Evolutionary conservation across 2,888 invertebrate genomes (phyloP), one percentile per base, ranked within the genome.

Genomic region (Volucella zonaria): DNA sequence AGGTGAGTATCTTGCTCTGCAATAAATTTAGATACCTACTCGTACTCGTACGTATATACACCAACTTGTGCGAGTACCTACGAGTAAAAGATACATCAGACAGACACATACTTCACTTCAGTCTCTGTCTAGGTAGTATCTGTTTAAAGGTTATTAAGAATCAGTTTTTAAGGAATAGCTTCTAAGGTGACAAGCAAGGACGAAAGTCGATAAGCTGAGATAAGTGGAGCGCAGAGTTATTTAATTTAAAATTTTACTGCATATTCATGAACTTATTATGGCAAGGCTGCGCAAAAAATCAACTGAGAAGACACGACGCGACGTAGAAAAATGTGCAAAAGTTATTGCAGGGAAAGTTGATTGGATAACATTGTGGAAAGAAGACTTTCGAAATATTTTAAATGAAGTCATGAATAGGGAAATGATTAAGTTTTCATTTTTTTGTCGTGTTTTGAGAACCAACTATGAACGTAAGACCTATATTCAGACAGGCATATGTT

Each of bases 1-100:
- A 91, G 97, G 97, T 97, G 92, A 95, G 96, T 94, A 40, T 38
- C n/a, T 40, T 14, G 49, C n/a, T 10, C 38, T 73, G 43, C 47
- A 43, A 45, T 42, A 23, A 49, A 49, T 3, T 11, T 52, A 12
- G 31, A 31, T 6, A 31, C 31, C 0, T n/a, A n/a, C n/a, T n/a
- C n/a, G n/a, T n/a, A n/a, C 18, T 18, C 31, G 31, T 31, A 31
- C 6, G 31, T 31, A n/a, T n/a, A n/a, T n/a, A 31, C 31, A 31
- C 31, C 6, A 0, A 31, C 31, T 31, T 31, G 6, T 31, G 3
- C 23, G 23, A 23, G 2, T 23, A 23, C 3, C 23, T 23, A 23
- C 3, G 4, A 23, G 23, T 23, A 23, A 23, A 4, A 23, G 3
- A 23, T 3, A 31, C 31, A 31, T 4, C 31, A 31, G 31, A 31